Conservation (phyloP, 1,140 invertebrate genomes). For the Tribolium madens region DNA sequence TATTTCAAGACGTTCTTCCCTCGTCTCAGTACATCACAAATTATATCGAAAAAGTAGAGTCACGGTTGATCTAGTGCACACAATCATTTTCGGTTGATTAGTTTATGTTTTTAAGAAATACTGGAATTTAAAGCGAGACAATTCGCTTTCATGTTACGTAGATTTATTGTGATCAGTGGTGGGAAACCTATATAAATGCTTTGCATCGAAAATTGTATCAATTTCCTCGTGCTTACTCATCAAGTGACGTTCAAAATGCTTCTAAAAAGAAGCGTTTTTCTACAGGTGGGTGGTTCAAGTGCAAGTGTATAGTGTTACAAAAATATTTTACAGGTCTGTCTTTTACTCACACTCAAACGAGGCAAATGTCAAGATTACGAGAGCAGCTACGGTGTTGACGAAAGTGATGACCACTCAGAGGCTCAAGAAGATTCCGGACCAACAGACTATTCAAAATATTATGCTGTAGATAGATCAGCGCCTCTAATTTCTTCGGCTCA, state of each 20-base stretch:
- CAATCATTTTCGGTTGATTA: conserved; percentile 45
- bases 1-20: neutral
- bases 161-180: conserved; percentile 27
- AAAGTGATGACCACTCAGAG: conserved; percentile 47
- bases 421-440: conserved; percentile 46
- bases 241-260: conserved; percentile 33
- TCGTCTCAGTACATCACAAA: neutral
- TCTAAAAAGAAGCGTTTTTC: conserved; percentile 43
- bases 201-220: conserved; percentile 38
- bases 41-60: conserved; percentile 8
- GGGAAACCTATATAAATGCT: conserved; percentile 44
- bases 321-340: conserved; percentile 43
- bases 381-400: conserved; percentile 24
- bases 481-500: conserved; percentile 22
- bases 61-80: conserved; percentile 41
- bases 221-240: conserved; percentile 32
- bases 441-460: conserved; percentile 57
- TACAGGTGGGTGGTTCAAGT: conserved; percentile 28
- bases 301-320: neutral
- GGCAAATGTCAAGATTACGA: conserved; percentile 48
- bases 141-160: conserved; percentile 45
- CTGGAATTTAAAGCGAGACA: conserved; percentile 45
- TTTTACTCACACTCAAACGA: conserved; percentile 27
- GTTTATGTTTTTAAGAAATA: conserved; percentile 48
- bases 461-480: conserved; percentile 45